A percentile compares a stretch with the other conserved stretches of the same genome.
These are phyloP conservation scores for Platygyra sinensis DNA, from an alignment of 64 coral and sea anemone species.

Conservation along the genomic window DNA sequence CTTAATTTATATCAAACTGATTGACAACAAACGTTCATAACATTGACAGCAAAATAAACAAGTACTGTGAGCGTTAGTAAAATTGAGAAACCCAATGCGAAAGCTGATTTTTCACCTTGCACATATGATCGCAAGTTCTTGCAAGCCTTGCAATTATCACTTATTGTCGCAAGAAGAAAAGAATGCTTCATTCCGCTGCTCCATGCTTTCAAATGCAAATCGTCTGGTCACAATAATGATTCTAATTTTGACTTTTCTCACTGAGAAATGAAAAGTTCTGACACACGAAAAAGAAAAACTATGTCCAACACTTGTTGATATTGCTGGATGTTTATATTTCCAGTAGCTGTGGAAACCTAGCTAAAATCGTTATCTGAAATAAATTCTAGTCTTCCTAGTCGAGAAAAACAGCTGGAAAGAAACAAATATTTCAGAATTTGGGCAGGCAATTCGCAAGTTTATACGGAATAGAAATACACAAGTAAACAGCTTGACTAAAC, in stretches of 20 bases:
- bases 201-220: constrained; percentile 38
- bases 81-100: background rate
- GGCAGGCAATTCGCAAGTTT: background rate
- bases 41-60: constrained; percentile 12
- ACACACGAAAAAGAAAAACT: background rate
- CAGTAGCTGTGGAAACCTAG: background rate
- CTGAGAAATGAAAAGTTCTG: background rate
- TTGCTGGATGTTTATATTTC: background rate
- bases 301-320: background rate
- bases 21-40: constrained; percentile 5
- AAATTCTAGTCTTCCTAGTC: background rate
- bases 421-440: background rate
- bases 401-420: background rate
- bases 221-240: constrained; percentile 14
- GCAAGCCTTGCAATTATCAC: constrained; percentile 2
- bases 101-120: background rate
- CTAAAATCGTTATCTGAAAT: background rate
- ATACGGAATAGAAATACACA: background rate
- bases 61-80: background rate
- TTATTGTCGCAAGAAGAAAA: constrained; percentile 14
- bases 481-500: background rate
- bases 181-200: background rate
- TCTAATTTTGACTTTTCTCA: background rate
- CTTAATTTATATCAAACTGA: background rate
- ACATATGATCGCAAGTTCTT: background rate